Evolutionary conservation across 2,888 invertebrate species (phyloP).

Genomic region (Geophilus truncorum): DNA sequence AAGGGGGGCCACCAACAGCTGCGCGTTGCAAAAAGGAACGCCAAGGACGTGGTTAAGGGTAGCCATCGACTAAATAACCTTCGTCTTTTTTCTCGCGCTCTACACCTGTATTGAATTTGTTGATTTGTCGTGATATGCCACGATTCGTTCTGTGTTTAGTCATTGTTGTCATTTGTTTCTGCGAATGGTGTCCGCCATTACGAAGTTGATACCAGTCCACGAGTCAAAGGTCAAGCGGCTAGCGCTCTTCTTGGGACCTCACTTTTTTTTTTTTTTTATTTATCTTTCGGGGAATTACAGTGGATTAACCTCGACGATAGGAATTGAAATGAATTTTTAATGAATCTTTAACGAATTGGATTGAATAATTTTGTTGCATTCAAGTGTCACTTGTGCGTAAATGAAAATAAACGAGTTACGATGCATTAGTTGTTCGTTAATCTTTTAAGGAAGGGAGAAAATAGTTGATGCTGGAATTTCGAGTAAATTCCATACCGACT

Average conservation of each 20-base stretch:
- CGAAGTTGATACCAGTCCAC: too few species aligned
- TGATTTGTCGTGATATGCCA: background rate
- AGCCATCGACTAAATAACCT: conserved; percentile 16
- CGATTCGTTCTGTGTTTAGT: background rate
- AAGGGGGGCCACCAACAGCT: conserved; percentile 18
- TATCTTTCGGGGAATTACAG: background rate
- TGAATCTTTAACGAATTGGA: background rate
- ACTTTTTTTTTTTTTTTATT: too few species aligned
- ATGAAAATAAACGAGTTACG: background rate
- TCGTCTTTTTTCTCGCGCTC: background rate
- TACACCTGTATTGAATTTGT: background rate
- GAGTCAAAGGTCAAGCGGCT: conserved; percentile 1
- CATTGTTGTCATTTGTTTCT: background rate
- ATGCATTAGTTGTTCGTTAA: background rate
- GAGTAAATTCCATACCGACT: background rate
- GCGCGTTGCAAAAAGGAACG: conserved; percentile 6
- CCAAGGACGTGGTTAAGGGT: conserved; percentile 10
- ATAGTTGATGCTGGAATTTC: background rate
- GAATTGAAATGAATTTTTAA: background rate
- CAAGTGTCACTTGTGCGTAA: background rate
- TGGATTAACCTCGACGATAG: background rate
- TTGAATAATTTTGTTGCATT: background rate
- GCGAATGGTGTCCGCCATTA: background rate
- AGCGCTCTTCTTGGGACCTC: background rate
- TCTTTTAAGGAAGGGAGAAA: background rate